Evolutionary conservation across 2,888 invertebrate genomes (phyloP).

Genomic region (Phymatocera aterrima): DNA sequence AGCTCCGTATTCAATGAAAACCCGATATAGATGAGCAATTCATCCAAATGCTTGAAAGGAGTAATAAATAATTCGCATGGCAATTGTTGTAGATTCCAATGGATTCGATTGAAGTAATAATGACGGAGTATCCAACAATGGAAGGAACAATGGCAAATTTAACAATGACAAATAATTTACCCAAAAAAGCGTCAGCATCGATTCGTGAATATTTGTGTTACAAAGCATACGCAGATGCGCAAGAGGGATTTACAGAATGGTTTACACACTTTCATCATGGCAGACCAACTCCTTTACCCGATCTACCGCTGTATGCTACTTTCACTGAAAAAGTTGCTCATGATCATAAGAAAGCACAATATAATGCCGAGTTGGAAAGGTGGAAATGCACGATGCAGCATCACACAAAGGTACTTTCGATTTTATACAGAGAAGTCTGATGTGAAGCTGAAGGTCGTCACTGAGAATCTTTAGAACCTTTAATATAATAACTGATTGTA

Average conservation of each 20-base stretch:
- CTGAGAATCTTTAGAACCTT: too few relatives aligned
- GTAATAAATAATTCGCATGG: neutral
- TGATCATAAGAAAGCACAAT: slow-evolving; percentile 89
- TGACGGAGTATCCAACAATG: slow-evolving; percentile 74
- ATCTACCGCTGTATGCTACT: slow-evolving; percentile 78
- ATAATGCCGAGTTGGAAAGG: slow-evolving; percentile 86
- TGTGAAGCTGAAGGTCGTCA: too few relatives aligned
- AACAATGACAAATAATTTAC: slow-evolving; percentile 73
- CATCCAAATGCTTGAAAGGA: neutral
- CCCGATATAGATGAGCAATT: too few relatives aligned
- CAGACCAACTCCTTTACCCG: slow-evolving; percentile 84
- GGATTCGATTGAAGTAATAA: slow-evolving; percentile 80
- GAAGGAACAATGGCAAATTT: slow-evolving; percentile 67
- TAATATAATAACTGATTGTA: too few relatives aligned
- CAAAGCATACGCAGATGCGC: slow-evolving; percentile 90
- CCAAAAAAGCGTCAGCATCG: slow-evolving; percentile 72
- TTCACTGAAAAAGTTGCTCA: slow-evolving; percentile 93
- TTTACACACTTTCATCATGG: slow-evolving; percentile 88
- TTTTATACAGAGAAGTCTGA: too few relatives aligned
- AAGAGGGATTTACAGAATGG: slow-evolving; percentile 94
- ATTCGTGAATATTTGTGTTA: slow-evolving; percentile 92
- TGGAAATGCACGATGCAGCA: slow-evolving; percentile 84
- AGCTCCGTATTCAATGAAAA: too few relatives aligned
- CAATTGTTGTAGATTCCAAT: slow-evolving; percentile 76
- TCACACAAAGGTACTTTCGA: slow-evolving; percentile 80